Evolutionary conservation across 2,797 vertebrate genomes (phyloP).

Genomic region (Clamator glandarius): DNA sequence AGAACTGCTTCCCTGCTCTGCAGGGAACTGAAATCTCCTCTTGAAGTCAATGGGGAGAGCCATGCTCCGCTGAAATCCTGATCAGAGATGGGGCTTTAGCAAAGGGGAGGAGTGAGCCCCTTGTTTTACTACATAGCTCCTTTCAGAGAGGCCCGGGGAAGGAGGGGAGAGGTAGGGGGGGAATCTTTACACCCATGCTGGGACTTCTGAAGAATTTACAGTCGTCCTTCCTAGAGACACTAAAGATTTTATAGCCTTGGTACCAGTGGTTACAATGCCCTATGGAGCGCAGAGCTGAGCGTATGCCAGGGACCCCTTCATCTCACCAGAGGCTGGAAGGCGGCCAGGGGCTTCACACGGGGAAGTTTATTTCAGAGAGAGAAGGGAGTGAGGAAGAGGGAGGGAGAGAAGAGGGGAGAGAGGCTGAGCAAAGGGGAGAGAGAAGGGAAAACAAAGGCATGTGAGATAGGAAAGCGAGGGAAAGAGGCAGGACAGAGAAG

Average conservation of each 20-base stretch:
- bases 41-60: constrained; percentile 47
- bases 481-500: constrained; percentile 7
- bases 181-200: constrained; percentile 75
- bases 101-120: constrained; percentile 57
- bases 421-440: constrained; percentile 37
- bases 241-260: constrained; percentile 78
- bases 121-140: constrained; percentile 67
- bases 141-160: constrained; percentile 64
- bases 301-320: constrained; percentile 61
- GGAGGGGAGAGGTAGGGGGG: constrained; percentile 30
- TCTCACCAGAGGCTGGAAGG: constrained; percentile 64
- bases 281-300: constrained; percentile 66
- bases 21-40: constrained; percentile 34
- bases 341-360: constrained; percentile 58
- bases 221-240: constrained; percentile 75
- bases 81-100: constrained; percentile 42
- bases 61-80: constrained; percentile 27
- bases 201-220: constrained; percentile 81
- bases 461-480: neutral
- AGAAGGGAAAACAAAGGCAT: constrained; percentile 50
- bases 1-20: constrained; percentile 17
- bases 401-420: constrained; percentile 57
- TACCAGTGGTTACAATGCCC: constrained; percentile 77
- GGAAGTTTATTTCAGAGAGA: constrained; percentile 54
- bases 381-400: constrained; percentile 35